A percentile compares a stretch with the other conserved stretches of the same genome.
Conservation (phyloP, 37 sponge, comb jelly and placozoan genomes). For the Diacarnus erythraeanus region DNA sequence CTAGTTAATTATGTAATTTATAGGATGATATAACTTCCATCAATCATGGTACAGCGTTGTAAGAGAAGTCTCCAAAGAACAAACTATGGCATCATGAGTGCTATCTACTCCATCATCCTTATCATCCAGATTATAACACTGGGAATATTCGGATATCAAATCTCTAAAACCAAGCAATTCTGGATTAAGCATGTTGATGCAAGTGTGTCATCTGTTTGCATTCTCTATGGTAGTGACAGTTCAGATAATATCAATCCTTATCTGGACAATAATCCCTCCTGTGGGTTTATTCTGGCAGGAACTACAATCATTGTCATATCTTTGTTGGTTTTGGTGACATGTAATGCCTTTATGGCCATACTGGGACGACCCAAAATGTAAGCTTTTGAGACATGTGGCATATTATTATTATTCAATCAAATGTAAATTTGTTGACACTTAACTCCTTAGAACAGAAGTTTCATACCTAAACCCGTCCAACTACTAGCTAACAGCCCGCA, state of each 20-base stretch:
- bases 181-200: neutral
- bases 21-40: too few species aligned
- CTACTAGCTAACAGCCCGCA: too few species aligned
- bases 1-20: too few species aligned
- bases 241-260: neutral
- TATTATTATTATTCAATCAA: neutral
- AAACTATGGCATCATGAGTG: neutral
- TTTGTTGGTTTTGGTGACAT: neutral
- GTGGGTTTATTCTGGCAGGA: neutral
- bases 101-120: neutral
- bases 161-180: neutral
- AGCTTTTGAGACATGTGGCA: neutral
- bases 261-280: neutral
- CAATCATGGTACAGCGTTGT: too few species aligned
- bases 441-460: too few species aligned
- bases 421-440: neutral
- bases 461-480: too few species aligned
- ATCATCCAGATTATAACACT: neutral
- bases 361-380: constrained; percentile 6
- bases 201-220: neutral
- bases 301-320: neutral
- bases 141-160: constrained; percentile 2
- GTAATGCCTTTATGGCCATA: neutral
- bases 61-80: neutral
- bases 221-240: neutral